phyloP scores from a whole-genome alignment of 2,113 vertebrate genomes.

The Callaeas wilsoni region DNA sequence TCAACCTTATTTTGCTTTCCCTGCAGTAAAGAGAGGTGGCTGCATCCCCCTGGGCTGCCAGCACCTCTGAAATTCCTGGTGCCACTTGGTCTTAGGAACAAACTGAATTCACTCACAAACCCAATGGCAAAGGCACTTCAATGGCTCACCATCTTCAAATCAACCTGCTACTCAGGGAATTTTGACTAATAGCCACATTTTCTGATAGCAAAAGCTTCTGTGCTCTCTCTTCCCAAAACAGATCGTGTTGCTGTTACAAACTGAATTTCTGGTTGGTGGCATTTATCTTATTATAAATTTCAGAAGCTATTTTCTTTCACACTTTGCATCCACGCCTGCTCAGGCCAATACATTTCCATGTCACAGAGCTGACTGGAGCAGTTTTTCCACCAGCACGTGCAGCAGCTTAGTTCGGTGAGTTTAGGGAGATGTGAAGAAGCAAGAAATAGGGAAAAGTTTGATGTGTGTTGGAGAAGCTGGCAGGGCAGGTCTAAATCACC shows the following conservation, averaged over 20 bases:
- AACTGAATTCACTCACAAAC: not conserved
- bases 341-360: not conserved
- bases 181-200: not conserved
- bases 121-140: not conserved
- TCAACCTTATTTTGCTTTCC: not conserved
- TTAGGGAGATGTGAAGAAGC: not conserved
- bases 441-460: not conserved
- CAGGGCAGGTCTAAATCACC: conserved; percentile 2
- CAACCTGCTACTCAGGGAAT: not conserved
- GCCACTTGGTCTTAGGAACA: not conserved
- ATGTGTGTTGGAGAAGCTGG: not conserved
- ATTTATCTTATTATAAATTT: conserved; percentile 19
- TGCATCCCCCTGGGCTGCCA: not conserved
- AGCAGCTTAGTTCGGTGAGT: not conserved
- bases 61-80: not conserved
- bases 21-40: not conserved
- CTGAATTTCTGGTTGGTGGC: not conserved
- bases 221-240: not conserved
- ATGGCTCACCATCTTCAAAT: not conserved
- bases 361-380: not conserved
- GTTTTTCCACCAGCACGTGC: not conserved
- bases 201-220: not conserved
- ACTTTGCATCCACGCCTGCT: not conserved
- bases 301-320: not conserved
- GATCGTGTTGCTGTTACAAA: not conserved